phyloP scores from a whole-genome alignment of 2,797 vertebrate genomes.

The Halcyon chelicuti region DNA sequence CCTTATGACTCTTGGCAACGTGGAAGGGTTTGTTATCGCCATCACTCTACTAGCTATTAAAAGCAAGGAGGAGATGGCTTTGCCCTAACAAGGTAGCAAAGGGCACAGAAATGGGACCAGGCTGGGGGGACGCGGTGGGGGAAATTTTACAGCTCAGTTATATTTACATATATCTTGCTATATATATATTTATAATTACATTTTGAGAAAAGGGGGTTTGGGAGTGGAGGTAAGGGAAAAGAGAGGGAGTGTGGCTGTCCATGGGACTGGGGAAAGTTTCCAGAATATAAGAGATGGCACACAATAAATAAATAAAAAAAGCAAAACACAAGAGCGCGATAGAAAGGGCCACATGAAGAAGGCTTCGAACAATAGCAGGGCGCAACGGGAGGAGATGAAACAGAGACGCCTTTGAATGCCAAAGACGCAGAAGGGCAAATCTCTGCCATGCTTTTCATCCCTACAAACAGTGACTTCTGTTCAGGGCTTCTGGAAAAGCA shows the following conservation, averaged over 20 bases:
- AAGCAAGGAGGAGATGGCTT: not conserved
- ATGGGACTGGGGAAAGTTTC: not conserved
- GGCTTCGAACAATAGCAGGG: not conserved
- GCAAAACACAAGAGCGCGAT: not conserved
- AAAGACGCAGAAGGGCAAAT: not conserved
- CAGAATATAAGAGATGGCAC: not conserved
- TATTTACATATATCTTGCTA: too few species aligned
- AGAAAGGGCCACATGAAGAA: not conserved
- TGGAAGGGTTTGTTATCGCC: not conserved
- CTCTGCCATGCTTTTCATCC: not conserved
- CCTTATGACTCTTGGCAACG: not conserved
- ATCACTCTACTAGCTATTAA: not conserved
- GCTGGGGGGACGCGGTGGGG: not conserved
- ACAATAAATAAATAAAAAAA: not conserved
- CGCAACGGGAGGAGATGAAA: not conserved
- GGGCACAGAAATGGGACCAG: fast-evolving
- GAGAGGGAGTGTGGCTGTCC: not conserved
- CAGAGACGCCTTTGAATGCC: not conserved
- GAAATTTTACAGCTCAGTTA: not conserved
- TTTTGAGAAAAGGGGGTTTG: not conserved
- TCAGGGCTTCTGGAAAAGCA: slow-evolving; percentile 19
- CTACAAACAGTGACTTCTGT: not conserved
- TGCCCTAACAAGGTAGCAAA: not conserved
- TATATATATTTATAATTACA: not conserved
- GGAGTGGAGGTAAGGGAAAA: not conserved